These are phyloP conservation scores for Hyphantria cunea DNA, from an alignment of 1,140 invertebrate species.

Conservation along the genomic window DNA sequence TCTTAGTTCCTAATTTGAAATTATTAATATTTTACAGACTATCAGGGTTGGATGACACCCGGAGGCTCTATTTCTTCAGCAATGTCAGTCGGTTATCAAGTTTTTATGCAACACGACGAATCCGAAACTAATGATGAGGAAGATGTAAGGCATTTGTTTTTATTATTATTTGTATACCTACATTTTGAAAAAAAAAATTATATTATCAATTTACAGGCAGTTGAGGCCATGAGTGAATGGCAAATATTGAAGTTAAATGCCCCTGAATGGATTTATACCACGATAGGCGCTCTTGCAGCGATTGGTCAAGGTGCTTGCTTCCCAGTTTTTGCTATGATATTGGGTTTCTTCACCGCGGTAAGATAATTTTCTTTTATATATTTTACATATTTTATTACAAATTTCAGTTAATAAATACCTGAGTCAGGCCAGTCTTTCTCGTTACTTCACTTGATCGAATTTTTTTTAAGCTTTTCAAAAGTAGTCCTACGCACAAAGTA, in stretches of 20 bases:
- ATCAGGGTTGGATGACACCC: conserved; percentile 71
- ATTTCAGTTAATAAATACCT: too few species aligned
- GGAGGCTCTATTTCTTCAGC: conserved; percentile 68
- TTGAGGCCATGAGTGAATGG: conserved; percentile 66
- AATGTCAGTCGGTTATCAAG: conserved; percentile 62
- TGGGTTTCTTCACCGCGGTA: conserved; percentile 91
- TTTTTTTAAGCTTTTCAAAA: too few species aligned
- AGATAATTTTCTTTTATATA: conserved; percentile 30
- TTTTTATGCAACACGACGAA: conserved; percentile 54
- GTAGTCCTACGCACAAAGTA: too few species aligned
- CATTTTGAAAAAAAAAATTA: too few species aligned
- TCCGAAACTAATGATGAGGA: conserved; percentile 51
- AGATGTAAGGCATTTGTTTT: conserved; percentile 41
- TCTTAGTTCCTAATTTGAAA: not conserved
- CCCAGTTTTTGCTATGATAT: conserved; percentile 91
- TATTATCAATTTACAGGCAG: conserved; percentile 41
- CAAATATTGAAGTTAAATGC: conserved; percentile 88
- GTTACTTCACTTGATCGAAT: too few species aligned
- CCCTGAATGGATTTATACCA: conserved; percentile 90
- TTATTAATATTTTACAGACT: conserved; percentile 38
- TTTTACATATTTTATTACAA: too few species aligned
- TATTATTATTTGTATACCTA: not conserved
- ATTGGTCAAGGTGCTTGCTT: conserved; percentile 88
- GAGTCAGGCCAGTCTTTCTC: too few species aligned
- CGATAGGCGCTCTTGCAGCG: conserved; percentile 88